Evolutionary conservation across 2,113 vertebrate genomes (phyloP).

Genomic region (Muscicapa adusta): DNA sequence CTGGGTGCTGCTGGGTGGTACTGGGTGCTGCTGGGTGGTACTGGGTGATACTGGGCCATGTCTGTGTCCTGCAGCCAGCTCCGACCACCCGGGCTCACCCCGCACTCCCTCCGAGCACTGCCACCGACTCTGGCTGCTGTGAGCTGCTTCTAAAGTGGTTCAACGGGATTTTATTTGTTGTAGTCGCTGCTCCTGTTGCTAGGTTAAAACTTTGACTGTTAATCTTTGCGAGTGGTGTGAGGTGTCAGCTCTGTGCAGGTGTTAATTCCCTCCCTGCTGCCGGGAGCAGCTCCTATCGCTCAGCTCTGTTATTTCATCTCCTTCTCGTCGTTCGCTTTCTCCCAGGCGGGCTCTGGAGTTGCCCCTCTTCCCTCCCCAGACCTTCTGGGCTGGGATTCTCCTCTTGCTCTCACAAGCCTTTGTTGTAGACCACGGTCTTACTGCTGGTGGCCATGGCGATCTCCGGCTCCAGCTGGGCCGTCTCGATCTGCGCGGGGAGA

Average conservation of each 20-base stretch:
- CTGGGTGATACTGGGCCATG: neutral
- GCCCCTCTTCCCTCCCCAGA: neutral
- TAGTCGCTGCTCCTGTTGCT: conserved; percentile 19
- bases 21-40: too few species aligned
- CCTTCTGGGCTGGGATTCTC: neutral
- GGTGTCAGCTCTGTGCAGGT: conserved; percentile 49
- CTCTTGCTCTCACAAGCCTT: conserved; percentile 79
- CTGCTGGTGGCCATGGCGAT: conserved; percentile 81
- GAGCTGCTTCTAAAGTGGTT: neutral
- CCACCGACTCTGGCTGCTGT: neutral
- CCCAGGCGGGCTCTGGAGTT: neutral
- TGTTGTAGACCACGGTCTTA: conserved; percentile 86
- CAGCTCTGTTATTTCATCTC: neutral
- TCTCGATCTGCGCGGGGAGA: conserved; percentile 79
- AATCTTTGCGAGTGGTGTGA: conserved; percentile 43
- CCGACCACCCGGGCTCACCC: neutral
- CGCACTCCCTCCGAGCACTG: neutral
- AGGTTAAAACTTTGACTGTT: conserved; percentile 61
- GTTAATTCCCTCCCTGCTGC: conserved; percentile 26
- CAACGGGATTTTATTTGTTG: neutral
- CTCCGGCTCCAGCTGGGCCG: conserved; percentile 84
- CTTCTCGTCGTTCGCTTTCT: neutral
- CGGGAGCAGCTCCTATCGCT: neutral
- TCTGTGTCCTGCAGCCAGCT: neutral
- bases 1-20: too few species aligned